phyloP scores from a whole-genome alignment of 2,888 invertebrate genomes.

The Nymphalis c-album region DNA sequence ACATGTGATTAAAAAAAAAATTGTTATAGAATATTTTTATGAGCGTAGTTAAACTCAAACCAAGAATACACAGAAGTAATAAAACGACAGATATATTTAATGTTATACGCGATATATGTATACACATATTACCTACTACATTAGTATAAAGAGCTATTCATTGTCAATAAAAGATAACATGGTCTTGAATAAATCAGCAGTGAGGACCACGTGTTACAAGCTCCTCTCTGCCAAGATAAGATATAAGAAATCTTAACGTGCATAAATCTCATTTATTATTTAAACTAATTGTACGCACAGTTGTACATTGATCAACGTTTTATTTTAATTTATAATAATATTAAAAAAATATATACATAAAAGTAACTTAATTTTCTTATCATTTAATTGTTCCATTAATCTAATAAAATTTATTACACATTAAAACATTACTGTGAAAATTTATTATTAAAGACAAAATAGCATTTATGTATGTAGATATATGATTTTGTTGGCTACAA shows the following conservation, averaged over 20 bases:
- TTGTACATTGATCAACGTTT: not conserved
- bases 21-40: not conserved
- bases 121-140: slow-evolving; percentile 29
- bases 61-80: not conserved
- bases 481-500: too few species aligned
- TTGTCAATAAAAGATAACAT: slow-evolving; percentile 51
- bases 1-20: too few species aligned
- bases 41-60: not conserved
- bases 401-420: too few species aligned
- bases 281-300: not conserved
- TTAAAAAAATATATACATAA: too few species aligned
- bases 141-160: slow-evolving; percentile 46
- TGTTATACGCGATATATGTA: not conserved
- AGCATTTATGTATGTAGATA: too few species aligned
- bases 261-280: slow-evolving; percentile 23
- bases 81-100: not conserved
- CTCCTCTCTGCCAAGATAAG: slow-evolving; percentile 53
- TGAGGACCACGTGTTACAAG: slow-evolving; percentile 46
- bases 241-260: slow-evolving; percentile 42
- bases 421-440: too few species aligned
- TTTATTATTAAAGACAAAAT: too few species aligned
- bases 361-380: too few species aligned
- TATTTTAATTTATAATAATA: too few species aligned
- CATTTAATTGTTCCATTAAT: too few species aligned
- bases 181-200: slow-evolving; percentile 41